A percentile compares a stretch with the other conserved stretches of the same genome.
Conservation (phyloP, 2,888 invertebrate genomes). For the Drosophila mimetica region DNA sequence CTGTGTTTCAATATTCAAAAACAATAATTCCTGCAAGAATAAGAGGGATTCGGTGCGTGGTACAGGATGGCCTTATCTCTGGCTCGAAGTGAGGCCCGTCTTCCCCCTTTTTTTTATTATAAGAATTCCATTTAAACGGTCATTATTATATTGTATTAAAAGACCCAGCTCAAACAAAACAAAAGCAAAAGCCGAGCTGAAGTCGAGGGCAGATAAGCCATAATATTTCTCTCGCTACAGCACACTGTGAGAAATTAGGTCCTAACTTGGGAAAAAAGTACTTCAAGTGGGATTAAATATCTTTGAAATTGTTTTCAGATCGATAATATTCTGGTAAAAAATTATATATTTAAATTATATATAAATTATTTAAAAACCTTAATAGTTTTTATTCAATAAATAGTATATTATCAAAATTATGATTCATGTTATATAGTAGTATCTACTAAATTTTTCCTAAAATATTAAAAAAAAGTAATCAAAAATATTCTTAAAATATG, state of each 20-base stretch:
- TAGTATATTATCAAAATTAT: no score
- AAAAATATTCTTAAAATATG: no score
- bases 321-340: no score
- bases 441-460: no score
- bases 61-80: constrained; percentile 53
- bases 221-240: neutral
- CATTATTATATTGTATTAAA: constrained; percentile 58
- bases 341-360: no score
- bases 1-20: constrained; percentile 43
- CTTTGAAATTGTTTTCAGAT: neutral
- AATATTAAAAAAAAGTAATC: no score
- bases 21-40: constrained; percentile 22
- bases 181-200: constrained; percentile 27
- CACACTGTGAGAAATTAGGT: constrained; percentile 4
- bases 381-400: no score
- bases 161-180: constrained; percentile 40
- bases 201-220: constrained; percentile 50
- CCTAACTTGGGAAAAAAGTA: no score
- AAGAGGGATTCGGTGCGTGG: constrained; percentile 11
- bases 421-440: no score
- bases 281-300: no score
- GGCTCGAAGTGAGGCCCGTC: constrained; percentile 42
- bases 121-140: constrained; percentile 49
- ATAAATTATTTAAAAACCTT: no score
- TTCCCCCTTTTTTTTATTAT: constrained; percentile 44